phyloP scores from a whole-genome alignment of 1,140 invertebrate genomes.

The Whitmania pigra region DNA sequence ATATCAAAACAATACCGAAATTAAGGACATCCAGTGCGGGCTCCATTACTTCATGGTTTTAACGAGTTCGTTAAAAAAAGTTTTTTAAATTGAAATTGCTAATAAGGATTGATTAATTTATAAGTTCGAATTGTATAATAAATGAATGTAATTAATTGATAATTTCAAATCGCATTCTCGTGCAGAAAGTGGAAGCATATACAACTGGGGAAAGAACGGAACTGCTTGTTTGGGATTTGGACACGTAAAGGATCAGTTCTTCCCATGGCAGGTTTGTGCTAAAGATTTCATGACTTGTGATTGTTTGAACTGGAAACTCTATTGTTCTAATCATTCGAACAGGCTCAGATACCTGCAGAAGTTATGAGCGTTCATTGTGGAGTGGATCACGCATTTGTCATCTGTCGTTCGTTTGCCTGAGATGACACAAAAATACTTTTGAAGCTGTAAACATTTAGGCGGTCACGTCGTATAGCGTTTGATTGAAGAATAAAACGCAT shows the following conservation, averaged over 20 bases:
- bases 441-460: no score
- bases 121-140: neutral
- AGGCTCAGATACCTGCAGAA: constrained; percentile 60
- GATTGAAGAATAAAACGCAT: no score
- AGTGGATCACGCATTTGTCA: constrained; percentile 66
- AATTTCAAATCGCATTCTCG: no score
- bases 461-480: no score
- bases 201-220: constrained; percentile 77
- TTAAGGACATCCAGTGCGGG: constrained; percentile 50
- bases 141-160: no score
- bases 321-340: constrained; percentile 18
- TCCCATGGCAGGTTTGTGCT: constrained; percentile 62
- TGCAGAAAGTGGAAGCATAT: constrained; percentile 57
- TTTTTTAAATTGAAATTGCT: neutral
- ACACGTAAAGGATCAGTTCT: constrained; percentile 64
- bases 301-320: neutral
- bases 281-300: neutral
- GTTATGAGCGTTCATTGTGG: constrained; percentile 62
- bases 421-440: neutral
- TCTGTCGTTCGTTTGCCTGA: constrained; percentile 57
- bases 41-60: constrained; percentile 66
- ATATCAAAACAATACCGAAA: constrained; percentile 56
- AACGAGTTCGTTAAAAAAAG: constrained; percentile 41
- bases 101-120: neutral
- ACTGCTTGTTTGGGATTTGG: constrained; percentile 69